Conservation (phyloP, 2,113 vertebrate genomes). For the Callipepla californica region DNA sequence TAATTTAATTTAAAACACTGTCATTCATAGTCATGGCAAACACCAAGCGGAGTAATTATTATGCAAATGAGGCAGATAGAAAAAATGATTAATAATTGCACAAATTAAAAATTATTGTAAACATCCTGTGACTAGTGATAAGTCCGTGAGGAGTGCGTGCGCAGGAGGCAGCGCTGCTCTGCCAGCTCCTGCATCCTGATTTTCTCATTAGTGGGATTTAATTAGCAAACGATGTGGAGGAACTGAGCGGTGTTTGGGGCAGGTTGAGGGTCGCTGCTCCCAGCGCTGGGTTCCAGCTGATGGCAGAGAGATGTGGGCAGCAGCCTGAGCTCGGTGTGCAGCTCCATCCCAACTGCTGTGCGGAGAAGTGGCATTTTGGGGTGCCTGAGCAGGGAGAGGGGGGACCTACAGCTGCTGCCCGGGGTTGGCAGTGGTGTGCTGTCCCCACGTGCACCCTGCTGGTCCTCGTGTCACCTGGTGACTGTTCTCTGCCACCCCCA, state of each 20-base stretch:
- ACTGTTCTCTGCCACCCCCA: background rate
- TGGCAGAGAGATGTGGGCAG: fast-evolving
- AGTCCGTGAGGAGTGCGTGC: slow-evolving; percentile 52
- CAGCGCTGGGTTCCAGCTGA: fast-evolving
- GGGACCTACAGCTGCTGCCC: background rate
- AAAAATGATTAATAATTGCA: slow-evolving; percentile 86
- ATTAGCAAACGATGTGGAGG: slow-evolving; percentile 36
- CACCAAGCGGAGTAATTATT: slow-evolving; percentile 81
- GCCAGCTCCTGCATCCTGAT: slow-evolving; percentile 47
- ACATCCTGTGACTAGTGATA: slow-evolving; percentile 82
- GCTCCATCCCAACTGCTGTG: fast-evolving
- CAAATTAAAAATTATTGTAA: slow-evolving; percentile 86
- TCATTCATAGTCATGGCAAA: slow-evolving; percentile 78
- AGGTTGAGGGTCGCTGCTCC: fast-evolving
- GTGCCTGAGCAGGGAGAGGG: background rate
- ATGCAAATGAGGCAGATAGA: slow-evolving; percentile 85
- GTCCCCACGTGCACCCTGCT: background rate
- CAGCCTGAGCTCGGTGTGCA: fast-evolving
- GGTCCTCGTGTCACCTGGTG: background rate
- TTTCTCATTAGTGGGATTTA: slow-evolving; percentile 69
- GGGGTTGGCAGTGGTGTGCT: too few relatives aligned
- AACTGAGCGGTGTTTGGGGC: background rate
- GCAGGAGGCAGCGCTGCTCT: slow-evolving; percentile 41
- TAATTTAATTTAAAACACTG: slow-evolving; percentile 82
- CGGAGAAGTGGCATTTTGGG: background rate